Evolutionary conservation across 2,797 vertebrate genomes (phyloP).

Genomic region (Basileuterus tristriatus): DNA sequence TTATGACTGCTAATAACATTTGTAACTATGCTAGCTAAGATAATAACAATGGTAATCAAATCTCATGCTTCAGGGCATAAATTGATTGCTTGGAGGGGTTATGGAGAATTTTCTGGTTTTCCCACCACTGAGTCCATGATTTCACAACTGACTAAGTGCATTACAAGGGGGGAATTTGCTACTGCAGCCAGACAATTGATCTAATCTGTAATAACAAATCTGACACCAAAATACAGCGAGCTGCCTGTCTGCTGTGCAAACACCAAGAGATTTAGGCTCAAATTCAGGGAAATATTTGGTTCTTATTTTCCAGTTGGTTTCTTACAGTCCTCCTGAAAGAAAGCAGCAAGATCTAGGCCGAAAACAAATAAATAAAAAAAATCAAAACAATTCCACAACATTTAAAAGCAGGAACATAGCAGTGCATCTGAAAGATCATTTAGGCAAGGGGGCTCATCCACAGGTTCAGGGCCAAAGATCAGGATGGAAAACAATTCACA

Average conservation of each 20-base stretch:
- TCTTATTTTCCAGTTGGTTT: background rate
- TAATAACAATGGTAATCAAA: slow-evolving; percentile 60
- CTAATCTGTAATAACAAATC: slow-evolving; percentile 13
- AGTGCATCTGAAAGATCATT: background rate
- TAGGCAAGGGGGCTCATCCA: background rate
- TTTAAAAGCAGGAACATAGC: background rate
- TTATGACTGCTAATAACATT: slow-evolving; percentile 53
- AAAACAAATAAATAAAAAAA: background rate
- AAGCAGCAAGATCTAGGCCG: background rate
- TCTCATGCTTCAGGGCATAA: slow-evolving; percentile 64
- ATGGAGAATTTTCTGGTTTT: slow-evolving; percentile 28
- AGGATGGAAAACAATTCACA: background rate
- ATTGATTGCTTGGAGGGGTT: slow-evolving; percentile 53
- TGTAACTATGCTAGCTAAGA: slow-evolving; percentile 49
- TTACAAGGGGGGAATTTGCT: slow-evolving; percentile 18
- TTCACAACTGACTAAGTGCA: slow-evolving; percentile 35
- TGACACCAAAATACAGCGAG: background rate
- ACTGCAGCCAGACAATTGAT: slow-evolving; percentile 1
- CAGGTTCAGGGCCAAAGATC: background rate
- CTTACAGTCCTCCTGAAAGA: background rate
- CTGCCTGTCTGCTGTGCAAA: background rate
- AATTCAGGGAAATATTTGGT: background rate
- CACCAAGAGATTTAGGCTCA: background rate
- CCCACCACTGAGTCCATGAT: slow-evolving; percentile 24
- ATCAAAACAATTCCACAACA: background rate